Evolutionary conservation across 2,888 invertebrate genomes (phyloP), one percentile per base, ranked within the genome.

Genomic region (Lycaena phlaeas): DNA sequence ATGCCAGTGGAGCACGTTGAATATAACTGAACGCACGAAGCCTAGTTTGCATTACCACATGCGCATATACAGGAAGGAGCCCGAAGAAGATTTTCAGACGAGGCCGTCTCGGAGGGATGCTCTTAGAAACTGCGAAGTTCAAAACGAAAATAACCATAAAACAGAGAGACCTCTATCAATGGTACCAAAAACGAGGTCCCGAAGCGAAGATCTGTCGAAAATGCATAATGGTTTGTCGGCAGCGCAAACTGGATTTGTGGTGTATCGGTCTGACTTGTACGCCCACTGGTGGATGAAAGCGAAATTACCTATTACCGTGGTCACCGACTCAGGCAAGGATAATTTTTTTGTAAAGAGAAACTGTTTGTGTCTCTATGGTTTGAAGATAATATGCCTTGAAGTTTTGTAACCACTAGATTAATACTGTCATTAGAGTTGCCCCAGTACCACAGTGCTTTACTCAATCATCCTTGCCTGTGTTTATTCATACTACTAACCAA

Each of bases 281-380:
- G 94, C 94, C 49, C 95, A 95, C 84, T 95, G 95, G 95, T 95
- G 94, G 94, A 90, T 94, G 85, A 95, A 95, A 87, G 93, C 92
- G 66, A 91, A 91, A 64, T 87, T 93, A 66, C 92, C 92, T 50
- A 87, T 86, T 53, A 86, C 84, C 58, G 87, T 89, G 73, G 79
- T 85, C 82, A 79, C 70, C 75, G 79, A 84, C 82, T 82, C 86
- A 68, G 88, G 86, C 72, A 87, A 89, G 74, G 79, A 88, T 68
- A 70, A 85, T 64, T 86, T 71, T 72, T 81, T 82, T 82, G 82
- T 82, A 79, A 82, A 82, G 81, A 73, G 64, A 77, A 73, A 78
- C 81, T 82, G 75, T 74, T 77, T 79, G 78, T 81, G 79, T 70
- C 72, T 79, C 81, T 78, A 70, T 74, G 75, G 78, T 84, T 81